These are phyloP conservation scores for Hermatobates lingyangjiaoensis DNA, from an alignment of 1,140 invertebrate species.

Conservation along the genomic window DNA sequence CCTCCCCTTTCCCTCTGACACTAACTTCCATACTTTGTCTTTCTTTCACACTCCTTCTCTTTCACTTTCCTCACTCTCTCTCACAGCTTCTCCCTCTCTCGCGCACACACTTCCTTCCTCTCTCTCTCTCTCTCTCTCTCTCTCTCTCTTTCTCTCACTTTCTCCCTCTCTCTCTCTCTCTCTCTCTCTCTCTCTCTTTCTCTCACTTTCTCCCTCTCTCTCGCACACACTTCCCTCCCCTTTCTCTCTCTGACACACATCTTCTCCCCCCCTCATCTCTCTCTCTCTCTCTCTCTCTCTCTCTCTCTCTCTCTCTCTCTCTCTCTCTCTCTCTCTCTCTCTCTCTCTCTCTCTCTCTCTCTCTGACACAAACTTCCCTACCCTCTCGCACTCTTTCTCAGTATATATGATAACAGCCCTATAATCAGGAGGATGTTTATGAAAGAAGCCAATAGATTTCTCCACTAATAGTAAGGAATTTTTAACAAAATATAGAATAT, in stretches of 20 bases:
- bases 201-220: too few species aligned
- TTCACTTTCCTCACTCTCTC: not conserved
- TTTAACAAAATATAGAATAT: too few species aligned
- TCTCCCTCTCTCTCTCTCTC: not conserved
- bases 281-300: not conserved
- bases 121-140: not conserved
- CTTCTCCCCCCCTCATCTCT: not conserved
- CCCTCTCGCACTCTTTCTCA: not conserved
- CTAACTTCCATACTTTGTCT: too few species aligned
- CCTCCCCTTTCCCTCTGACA: not conserved
- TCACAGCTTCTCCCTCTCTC: not conserved
- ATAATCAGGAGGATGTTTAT: too few species aligned
- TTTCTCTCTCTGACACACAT: not conserved
- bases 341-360: slow-evolving; percentile 2
- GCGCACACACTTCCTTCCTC: too few species aligned
- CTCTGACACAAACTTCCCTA: not conserved
- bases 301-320: slow-evolving; percentile 1
- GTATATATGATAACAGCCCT: not conserved
- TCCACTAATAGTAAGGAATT: too few species aligned
- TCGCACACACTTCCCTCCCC: too few species aligned
- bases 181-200: not conserved
- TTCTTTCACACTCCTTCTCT: not conserved
- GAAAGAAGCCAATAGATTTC: too few species aligned
- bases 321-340: slow-evolving; percentile 4
- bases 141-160: too few species aligned